Conservation (phyloP, 2,888 invertebrate genomes). For the Shargacucullia verbasci region DNA sequence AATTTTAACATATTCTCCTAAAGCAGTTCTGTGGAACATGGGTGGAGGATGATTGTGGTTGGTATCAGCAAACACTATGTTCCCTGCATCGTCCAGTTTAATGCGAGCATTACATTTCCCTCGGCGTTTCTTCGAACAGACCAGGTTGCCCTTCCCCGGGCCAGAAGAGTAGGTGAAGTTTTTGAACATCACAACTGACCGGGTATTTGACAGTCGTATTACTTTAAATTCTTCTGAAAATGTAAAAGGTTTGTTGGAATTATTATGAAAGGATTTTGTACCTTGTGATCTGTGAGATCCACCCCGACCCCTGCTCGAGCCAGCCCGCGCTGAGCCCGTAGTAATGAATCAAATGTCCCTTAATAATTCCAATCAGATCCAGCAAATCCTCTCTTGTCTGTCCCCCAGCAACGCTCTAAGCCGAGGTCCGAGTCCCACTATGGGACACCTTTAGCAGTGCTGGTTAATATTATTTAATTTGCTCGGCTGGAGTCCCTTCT, state of each 20-base stretch:
- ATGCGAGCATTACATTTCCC: slow-evolving; percentile 44
- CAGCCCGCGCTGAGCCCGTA: too few species aligned
- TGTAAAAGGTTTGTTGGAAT: neutral
- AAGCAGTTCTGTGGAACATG: slow-evolving; percentile 13
- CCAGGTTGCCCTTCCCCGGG: slow-evolving; percentile 22
- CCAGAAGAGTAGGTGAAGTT: slow-evolving; percentile 35
- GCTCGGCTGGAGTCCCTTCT: too few species aligned
- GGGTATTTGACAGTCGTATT: slow-evolving; percentile 17
- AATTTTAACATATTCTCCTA: slow-evolving; percentile 16
- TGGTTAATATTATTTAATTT: too few species aligned
- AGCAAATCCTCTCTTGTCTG: too few species aligned
- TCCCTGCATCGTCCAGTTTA: slow-evolving; percentile 26
- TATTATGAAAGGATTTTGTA: too few species aligned
- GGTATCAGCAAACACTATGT: slow-evolving; percentile 20
- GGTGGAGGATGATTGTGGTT: slow-evolving; percentile 50
- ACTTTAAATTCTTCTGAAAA: slow-evolving; percentile 6
- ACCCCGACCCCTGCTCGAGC: too few species aligned
- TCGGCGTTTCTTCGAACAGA: slow-evolving; percentile 41
- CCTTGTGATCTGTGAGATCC: too few species aligned
- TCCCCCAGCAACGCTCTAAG: too few species aligned
- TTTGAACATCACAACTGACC: slow-evolving; percentile 32
- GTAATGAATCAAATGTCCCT: too few species aligned
- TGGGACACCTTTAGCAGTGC: too few species aligned
- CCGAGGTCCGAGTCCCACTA: too few species aligned
- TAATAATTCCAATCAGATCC: too few species aligned